These are phyloP conservation scores for Apamea monoglypha DNA, from an alignment of 2,888 invertebrate genomes.

Conservation along the genomic window DNA sequence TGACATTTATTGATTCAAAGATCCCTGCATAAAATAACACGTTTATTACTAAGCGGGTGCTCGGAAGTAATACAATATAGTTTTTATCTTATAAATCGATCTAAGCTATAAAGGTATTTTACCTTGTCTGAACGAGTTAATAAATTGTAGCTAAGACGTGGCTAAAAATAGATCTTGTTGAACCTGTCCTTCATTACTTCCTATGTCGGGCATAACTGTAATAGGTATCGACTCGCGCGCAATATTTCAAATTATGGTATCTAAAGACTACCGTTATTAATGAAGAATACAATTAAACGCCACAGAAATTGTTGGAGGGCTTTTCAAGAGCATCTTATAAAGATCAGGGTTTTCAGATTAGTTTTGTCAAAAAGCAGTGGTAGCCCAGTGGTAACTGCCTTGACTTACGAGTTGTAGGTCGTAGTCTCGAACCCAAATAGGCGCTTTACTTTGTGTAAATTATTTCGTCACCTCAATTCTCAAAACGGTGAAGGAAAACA, in stretches of 20 bases:
- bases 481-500: too few species aligned
- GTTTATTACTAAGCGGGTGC: background rate
- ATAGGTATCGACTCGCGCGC: background rate
- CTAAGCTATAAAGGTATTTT: conserved; percentile 1
- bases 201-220: conserved; percentile 19
- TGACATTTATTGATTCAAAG: background rate
- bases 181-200: conserved; percentile 49
- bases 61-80: conserved; percentile 25
- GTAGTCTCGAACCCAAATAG: too few species aligned
- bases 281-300: background rate
- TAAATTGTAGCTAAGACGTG: conserved; percentile 30
- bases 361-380: background rate
- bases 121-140: conserved; percentile 41
- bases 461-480: too few species aligned
- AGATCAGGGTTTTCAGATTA: background rate
- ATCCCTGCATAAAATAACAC: background rate
- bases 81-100: conserved; percentile 2
- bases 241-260: background rate
- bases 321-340: background rate
- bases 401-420: too few species aligned
- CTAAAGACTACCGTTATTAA: background rate
- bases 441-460: too few species aligned
- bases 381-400: too few species aligned
- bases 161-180: conserved; percentile 38
- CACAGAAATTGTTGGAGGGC: background rate